Evolutionary conservation across 92 coral and sea anemone species (phyloP).

Genomic region (Zoanthus sociatus): DNA sequence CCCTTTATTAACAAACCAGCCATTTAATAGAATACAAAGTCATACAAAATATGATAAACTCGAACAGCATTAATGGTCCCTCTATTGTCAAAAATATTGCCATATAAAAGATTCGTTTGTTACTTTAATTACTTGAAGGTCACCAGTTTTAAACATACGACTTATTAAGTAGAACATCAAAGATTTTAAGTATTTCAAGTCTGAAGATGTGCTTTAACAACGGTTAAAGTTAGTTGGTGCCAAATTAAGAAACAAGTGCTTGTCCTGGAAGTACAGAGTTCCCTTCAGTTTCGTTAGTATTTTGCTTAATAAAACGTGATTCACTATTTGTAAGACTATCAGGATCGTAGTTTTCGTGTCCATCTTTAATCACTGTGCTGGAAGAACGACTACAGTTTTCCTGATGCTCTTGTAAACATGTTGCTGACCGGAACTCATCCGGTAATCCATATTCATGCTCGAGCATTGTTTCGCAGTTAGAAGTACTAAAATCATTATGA

Average conservation of each 20-base stretch:
- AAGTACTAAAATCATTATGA: background rate
- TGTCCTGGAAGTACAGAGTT: background rate
- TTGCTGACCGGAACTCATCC: background rate
- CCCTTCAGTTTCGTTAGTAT: background rate
- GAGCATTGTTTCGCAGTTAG: background rate
- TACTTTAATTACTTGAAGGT: no score
- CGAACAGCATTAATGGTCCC: no score
- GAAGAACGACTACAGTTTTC: background rate
- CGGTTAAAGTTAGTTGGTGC: no score
- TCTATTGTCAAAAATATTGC: no score
- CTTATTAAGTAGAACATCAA: no score
- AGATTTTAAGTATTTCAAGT: no score
- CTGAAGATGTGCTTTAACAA: no score
- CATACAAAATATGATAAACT: no score
- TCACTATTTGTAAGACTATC: background rate
- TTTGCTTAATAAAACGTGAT: background rate
- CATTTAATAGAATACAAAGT: no score
- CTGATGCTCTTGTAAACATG: conserved; percentile 2
- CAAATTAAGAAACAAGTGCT: background rate
- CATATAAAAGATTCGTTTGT: no score
- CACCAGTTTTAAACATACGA: no score
- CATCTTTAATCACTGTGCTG: background rate
- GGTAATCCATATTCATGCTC: background rate
- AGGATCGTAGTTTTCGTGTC: background rate
- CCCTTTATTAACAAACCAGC: no score